Base-by-base conservation (phyloP, 1,140 invertebrate species). In the Schlechtendalia chinensis region DNA sequence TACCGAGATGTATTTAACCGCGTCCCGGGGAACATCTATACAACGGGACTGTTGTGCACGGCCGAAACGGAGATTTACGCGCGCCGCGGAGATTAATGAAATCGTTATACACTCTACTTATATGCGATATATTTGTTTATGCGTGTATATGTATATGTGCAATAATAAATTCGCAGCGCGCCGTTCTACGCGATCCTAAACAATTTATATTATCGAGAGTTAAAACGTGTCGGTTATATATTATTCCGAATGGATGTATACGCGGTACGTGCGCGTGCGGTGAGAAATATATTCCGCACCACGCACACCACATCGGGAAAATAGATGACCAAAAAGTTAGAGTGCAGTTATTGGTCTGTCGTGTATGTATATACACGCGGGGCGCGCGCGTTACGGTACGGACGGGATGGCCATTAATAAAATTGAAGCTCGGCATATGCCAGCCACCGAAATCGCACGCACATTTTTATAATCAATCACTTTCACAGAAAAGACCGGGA, bases 321-420 rank as follows among this genome's bases (percentile, higher is more conserved):
- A 79, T 79, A 63, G 75, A 79, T 79, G 75, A 79, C 75, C 75
- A 47, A 63, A 79, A 79, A 63, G 75, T 79, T 79, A 79, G 75
- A 79, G 75, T 79, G 75, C 75, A 79, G 75, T 79, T 61, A 79
- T 79, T 61, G 75, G 75, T 59, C 58, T 32, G 39, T 16, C 54
- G 39, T 69, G 50, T 67, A 45, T 50, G 14, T 50, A 61, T 19
- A 29, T 29, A 29, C 3, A 50, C 14, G 14, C 11, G n/a, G n/a
- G n/a, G 10, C 14, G 12, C 47, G 47, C 1, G 14, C 47, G 47
- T 50, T 50, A 50, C 39, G 39, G 39, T 39, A 27, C 22, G 14
- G 54, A 54, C 22, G 56, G 29, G 32, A 59, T 61, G 58, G 75
- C 56, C 75, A 79, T 79, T 79, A 79, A 79, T 79, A 79, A 79